A percentile compares a stretch with the other conserved stretches of the same genome.
Evolutionary conservation across 2,888 invertebrate genomes (phyloP).

Genomic region (Hydroisotoma schaefferi): DNA sequence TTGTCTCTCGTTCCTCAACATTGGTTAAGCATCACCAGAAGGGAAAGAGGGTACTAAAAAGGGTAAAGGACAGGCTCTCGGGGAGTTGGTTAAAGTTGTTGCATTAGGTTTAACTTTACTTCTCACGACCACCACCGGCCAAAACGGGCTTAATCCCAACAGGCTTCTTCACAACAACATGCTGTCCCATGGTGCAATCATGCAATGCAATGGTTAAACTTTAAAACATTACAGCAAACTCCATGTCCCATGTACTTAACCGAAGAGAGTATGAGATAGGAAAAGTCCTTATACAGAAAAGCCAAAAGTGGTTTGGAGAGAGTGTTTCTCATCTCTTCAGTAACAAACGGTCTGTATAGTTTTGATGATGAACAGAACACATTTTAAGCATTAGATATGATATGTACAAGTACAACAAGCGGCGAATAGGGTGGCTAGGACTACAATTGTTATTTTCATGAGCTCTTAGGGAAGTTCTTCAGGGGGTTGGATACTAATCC

Average conservation of each 20-base stretch:
- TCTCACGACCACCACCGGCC: conserved; percentile 1
- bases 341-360: not conserved
- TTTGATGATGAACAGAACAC: not conserved
- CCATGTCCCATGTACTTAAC: not conserved
- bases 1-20: not conserved
- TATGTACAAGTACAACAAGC: not conserved
- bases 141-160: not conserved
- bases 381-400: too few relatives aligned
- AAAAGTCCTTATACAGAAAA: not conserved
- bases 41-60: conserved; percentile 1
- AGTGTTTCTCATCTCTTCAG: conserved; percentile 2
- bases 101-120: not conserved
- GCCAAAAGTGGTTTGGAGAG: not conserved
- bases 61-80: conserved; percentile 5
- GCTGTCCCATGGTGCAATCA: conserved; percentile 6
- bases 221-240: not conserved
- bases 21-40: conserved; percentile 1
- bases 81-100: conserved; percentile 4
- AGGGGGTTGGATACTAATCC: conserved; percentile 12
- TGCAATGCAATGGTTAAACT: not conserved
- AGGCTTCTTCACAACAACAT: not conserved
- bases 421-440: conserved; percentile 10
- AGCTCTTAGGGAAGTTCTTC: conserved; percentile 10
- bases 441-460: conserved; percentile 9
- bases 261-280: not conserved